Conservation (phyloP, 92 coral and sea anemone species). For the Porites divaricata region DNA sequence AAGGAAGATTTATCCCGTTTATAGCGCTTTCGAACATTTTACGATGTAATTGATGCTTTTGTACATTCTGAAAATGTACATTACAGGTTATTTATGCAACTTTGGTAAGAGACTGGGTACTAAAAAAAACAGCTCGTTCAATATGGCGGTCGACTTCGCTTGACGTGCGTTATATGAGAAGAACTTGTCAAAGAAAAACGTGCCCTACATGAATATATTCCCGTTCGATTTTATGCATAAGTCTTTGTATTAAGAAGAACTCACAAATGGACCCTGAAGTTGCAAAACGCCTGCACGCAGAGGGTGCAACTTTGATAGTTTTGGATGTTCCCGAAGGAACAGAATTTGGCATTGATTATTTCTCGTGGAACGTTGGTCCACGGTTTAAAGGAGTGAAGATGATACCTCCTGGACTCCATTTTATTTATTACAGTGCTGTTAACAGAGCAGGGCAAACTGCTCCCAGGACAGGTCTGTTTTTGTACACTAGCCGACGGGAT, state of each 20-base stretch:
- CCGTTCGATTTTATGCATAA: no score
- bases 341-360: slow-evolving; percentile 92
- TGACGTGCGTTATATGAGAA: no score
- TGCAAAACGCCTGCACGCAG: slow-evolving; percentile 73
- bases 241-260: not conserved
- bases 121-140: slow-evolving; percentile 4
- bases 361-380: slow-evolving; percentile 90
- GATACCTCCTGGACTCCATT: slow-evolving; percentile 97
- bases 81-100: not conserved
- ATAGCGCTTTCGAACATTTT: no score
- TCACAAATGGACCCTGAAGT: slow-evolving; percentile 72
- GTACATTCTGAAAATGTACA: not conserved
- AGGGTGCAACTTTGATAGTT: slow-evolving; percentile 79
- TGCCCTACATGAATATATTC: no score
- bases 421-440: slow-evolving; percentile 88
- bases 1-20: no score
- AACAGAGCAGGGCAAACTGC: slow-evolving; percentile 85
- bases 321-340: slow-evolving; percentile 89
- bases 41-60: no score
- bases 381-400: slow-evolving; percentile 95
- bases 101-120: slow-evolving; percentile 12
- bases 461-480: slow-evolving; percentile 96
- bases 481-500: slow-evolving; percentile 65
- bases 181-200: no score
- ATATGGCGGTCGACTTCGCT: slow-evolving; percentile 17